These are phyloP conservation scores for Cryptophagus acutangulus DNA, from an alignment of 2,888 invertebrate genomes.

Conservation along the genomic window DNA sequence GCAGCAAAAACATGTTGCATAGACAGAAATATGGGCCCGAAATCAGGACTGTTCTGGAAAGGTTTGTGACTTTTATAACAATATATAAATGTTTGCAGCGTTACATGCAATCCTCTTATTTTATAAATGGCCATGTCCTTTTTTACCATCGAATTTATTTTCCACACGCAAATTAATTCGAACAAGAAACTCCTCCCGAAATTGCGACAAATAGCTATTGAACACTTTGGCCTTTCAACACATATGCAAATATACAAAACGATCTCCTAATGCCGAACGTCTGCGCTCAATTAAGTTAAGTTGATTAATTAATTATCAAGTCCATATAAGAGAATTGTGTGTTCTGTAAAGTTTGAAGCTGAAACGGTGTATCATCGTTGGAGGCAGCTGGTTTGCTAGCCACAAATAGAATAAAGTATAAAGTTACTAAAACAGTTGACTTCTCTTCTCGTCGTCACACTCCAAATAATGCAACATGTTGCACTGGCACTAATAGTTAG, in stretches of 20 bases:
- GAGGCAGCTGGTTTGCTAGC: neutral
- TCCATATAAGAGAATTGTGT: constrained; percentile 1
- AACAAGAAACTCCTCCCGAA: too few relatives aligned
- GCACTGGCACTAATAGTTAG: too few relatives aligned
- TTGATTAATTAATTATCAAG: constrained; percentile 1
- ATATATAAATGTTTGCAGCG: constrained; percentile 38
- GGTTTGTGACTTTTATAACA: constrained; percentile 45
- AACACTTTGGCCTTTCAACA: too few relatives aligned
- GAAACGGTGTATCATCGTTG: neutral
- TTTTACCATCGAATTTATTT: too few relatives aligned
- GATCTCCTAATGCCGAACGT: neutral
- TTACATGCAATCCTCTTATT: too few relatives aligned
- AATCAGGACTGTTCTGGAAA: constrained; percentile 36
- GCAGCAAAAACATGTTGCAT: constrained; percentile 46
- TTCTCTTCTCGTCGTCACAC: neutral
- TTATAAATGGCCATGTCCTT: too few relatives aligned
- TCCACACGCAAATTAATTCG: too few relatives aligned
- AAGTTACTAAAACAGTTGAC: neutral
- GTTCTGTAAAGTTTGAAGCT: neutral
- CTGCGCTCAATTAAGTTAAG: neutral
- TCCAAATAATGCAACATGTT: constrained; percentile 1
- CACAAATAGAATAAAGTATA: constrained; percentile 1
- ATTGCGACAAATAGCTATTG: too few relatives aligned
- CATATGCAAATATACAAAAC: too few relatives aligned
- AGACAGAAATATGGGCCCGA: constrained; percentile 44